Evolutionary conservation across 2,888 invertebrate species (phyloP).

Genomic region (Oscheius sp.): DNA sequence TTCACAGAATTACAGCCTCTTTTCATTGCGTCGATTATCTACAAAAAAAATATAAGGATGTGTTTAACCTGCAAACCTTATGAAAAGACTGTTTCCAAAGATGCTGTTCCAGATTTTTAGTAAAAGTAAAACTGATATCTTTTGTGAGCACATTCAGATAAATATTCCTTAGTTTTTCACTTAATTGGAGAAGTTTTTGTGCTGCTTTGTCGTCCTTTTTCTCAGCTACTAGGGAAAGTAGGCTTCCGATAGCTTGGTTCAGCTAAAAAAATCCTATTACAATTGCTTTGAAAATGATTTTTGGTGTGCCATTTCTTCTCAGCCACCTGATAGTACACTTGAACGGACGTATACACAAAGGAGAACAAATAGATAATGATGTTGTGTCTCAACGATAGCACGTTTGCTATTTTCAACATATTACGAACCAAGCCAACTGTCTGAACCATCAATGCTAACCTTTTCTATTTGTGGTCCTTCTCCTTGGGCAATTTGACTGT

Average conservation of each 20-base stretch:
- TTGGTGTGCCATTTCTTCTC: neutral
- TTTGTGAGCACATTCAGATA: slow-evolving; percentile 40
- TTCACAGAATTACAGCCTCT: slow-evolving; percentile 25
- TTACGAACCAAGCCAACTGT: neutral
- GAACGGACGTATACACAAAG: slow-evolving; percentile 16
- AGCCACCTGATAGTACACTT: slow-evolving; percentile 18
- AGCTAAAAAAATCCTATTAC: slow-evolving; percentile 36
- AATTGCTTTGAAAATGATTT: neutral
- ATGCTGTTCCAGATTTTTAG: slow-evolving; percentile 46
- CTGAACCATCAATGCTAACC: slow-evolving; percentile 1
- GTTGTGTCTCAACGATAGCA: neutral
- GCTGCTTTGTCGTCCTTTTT: slow-evolving; percentile 47
- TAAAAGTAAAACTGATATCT: slow-evolving; percentile 50
- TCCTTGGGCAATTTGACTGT: slow-evolving; percentile 24
- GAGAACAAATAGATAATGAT: slow-evolving; percentile 26
- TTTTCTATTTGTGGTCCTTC: slow-evolving; percentile 33
- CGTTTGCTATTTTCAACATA: neutral
- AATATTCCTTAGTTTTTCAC: slow-evolving; percentile 38
- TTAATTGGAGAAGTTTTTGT: slow-evolving; percentile 45
- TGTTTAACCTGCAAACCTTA: slow-evolving; percentile 25
- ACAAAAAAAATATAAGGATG: neutral
- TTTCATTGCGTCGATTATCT: slow-evolving; percentile 35
- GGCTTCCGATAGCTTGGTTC: slow-evolving; percentile 40
- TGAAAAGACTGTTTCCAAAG: slow-evolving; percentile 57
- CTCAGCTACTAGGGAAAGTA: slow-evolving; percentile 37